Evolutionary conservation across 2,888 invertebrate genomes (phyloP).

Genomic region (Itoplectis maculator): DNA sequence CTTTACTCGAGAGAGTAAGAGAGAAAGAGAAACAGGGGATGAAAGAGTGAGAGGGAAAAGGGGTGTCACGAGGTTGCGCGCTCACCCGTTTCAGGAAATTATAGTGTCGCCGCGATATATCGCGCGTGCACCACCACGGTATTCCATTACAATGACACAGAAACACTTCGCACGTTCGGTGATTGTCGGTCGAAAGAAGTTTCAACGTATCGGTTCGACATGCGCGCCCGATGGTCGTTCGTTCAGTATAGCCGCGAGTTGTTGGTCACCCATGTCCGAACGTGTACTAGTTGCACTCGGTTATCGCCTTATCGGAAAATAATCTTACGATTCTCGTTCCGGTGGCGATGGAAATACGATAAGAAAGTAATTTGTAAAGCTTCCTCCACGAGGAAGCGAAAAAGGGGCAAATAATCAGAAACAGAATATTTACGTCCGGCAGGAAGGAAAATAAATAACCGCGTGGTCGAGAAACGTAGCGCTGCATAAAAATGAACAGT

Average conservation of each 20-base stretch:
- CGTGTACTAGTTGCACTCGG: too few species aligned
- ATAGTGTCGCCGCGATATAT: neutral
- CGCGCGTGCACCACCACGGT: neutral
- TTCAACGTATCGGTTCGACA: neutral
- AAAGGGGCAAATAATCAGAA: neutral
- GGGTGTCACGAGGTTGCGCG: neutral
- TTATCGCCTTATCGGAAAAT: neutral
- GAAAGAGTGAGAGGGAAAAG: neutral
- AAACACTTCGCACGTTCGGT: neutral
- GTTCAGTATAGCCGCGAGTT: too few species aligned
- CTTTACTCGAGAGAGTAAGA: too few species aligned
- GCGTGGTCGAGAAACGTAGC: neutral
- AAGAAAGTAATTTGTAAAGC: neutral
- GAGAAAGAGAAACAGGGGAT: too few species aligned
- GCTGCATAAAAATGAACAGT: neutral
- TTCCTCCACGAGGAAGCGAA: too few species aligned
- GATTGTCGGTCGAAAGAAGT: neutral
- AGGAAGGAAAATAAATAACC: constrained; percentile 1
- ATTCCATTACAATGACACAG: neutral
- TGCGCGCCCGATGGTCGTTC: too few species aligned
- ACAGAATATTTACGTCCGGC: constrained; percentile 2
- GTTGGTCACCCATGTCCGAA: too few species aligned
- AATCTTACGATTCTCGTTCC: neutral
- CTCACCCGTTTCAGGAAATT: constrained; percentile 2
- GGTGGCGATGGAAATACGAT: neutral